Evolutionary conservation across 2,113 vertebrate genomes (phyloP).

Genomic region (Regulus satrapa): DNA sequence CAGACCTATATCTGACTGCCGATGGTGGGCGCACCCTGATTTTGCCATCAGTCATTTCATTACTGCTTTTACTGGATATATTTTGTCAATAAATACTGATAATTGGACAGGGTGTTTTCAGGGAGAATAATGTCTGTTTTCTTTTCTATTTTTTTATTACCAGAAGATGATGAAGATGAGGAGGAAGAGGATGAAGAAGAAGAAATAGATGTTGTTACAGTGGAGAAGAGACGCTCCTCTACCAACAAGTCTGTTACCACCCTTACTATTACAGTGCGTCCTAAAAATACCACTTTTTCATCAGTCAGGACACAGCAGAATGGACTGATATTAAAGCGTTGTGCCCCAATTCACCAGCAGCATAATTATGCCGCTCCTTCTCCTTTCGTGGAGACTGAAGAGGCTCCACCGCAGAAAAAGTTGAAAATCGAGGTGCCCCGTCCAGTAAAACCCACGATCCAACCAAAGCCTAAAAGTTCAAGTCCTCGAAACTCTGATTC

Average conservation of each 20-base stretch:
- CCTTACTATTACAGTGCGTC: constrained; percentile 76
- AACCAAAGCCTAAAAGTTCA: constrained; percentile 81
- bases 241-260: constrained; percentile 75
- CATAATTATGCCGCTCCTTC: constrained; percentile 97
- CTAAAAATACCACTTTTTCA: constrained; percentile 68
- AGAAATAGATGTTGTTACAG: constrained; percentile 94
- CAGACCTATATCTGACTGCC: not conserved
- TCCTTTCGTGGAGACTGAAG: constrained; percentile 85
- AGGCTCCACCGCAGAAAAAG: constrained; percentile 85
- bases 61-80: not conserved
- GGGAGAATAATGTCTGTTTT: not conserved
- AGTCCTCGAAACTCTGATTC: constrained; percentile 92
- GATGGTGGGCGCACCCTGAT: not conserved
- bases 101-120: not conserved
- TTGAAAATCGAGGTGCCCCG: constrained; percentile 76
- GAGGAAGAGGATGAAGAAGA: constrained; percentile 93
- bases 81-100: not conserved
- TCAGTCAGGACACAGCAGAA: constrained; percentile 72
- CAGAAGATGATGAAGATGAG: constrained; percentile 82
- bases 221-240: constrained; percentile 85
- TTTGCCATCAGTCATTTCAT: not conserved
- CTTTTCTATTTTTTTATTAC: not conserved
- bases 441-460: constrained; percentile 68
- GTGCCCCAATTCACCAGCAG: constrained; percentile 95
- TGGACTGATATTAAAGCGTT: constrained; percentile 90